Evolutionary conservation across 2,113 vertebrate species (phyloP).

Genomic region (Geococcyx californianus): DNA sequence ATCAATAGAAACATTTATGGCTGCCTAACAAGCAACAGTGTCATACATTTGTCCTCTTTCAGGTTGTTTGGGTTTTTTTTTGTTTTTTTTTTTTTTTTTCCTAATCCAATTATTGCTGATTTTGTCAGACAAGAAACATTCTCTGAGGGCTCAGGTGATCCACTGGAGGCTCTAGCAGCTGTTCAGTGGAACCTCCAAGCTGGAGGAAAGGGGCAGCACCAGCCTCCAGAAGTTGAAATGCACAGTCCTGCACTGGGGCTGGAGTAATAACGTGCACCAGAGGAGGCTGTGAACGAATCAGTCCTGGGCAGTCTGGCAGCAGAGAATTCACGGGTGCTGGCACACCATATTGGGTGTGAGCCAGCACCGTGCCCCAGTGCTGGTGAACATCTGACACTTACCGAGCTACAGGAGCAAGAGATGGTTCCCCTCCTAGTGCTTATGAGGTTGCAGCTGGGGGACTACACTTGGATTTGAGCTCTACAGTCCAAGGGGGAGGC

Average conservation of each 20-base stretch:
- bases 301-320: background rate
- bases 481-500: background rate
- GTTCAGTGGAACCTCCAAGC: background rate
- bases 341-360: rapidly evolving
- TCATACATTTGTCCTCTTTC: background rate
- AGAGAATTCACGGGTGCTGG: background rate
- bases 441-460: background rate
- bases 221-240: background rate
- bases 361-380: background rate
- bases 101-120: background rate
- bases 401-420: background rate
- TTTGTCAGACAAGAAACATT: background rate
- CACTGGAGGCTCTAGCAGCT: background rate
- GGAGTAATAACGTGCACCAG: background rate
- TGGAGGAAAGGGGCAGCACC: background rate
- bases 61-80: background rate
- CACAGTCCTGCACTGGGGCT: background rate
- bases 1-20: background rate
- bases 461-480: background rate
- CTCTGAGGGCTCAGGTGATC: background rate
- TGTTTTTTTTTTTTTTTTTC: background rate
- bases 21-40: background rate
- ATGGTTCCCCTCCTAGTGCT: background rate
- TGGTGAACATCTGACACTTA: background rate
- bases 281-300: rapidly evolving